Percentiles rank a stretch among this genome's conserved stretches.
Evolutionary conservation across 2,888 invertebrate genomes (phyloP).

Genomic region (Exephanes ischioxanthus): DNA sequence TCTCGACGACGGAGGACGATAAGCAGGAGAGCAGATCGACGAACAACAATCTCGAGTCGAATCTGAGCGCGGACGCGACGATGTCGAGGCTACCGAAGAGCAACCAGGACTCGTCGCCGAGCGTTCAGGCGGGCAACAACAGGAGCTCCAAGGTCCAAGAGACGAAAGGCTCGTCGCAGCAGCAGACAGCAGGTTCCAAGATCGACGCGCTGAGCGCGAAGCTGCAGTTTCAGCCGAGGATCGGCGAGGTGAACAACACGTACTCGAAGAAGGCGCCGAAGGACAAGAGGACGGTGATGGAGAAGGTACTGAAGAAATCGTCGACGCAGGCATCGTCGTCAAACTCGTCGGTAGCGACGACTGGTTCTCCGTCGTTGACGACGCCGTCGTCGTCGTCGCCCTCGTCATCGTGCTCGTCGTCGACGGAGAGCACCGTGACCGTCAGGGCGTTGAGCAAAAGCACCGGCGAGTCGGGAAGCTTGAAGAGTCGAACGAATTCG

Average conservation of each 20-base stretch:
- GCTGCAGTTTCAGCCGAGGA: constrained; percentile 82
- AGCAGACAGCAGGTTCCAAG: constrained; percentile 77
- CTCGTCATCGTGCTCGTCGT: constrained; percentile 46
- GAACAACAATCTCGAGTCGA: constrained; percentile 56
- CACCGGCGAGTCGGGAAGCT: constrained; percentile 9
- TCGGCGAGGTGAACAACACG: constrained; percentile 80
- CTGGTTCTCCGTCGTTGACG: constrained; percentile 8
- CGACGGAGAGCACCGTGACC: constrained; percentile 41
- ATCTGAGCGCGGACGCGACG: constrained; percentile 13
- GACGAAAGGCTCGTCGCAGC: constrained; percentile 52
- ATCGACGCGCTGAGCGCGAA: constrained; percentile 82
- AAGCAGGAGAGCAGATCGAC: constrained; percentile 63
- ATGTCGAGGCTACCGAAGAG: constrained; percentile 22
- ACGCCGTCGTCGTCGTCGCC: constrained; percentile 25
- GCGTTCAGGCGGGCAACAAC: constrained; percentile 35
- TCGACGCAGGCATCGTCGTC: constrained; percentile 56
- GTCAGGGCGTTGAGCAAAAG: constrained; percentile 43
- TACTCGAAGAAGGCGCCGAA: constrained; percentile 79
- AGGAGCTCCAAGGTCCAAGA: constrained; percentile 46
- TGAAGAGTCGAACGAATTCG: constrained; percentile 48
- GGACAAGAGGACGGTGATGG: constrained; percentile 74
- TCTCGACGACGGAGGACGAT: constrained; percentile 26
- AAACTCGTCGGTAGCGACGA: neutral
- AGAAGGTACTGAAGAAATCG: constrained; percentile 73
- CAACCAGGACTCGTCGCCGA: constrained; percentile 19